Conservation (phyloP, 2,797 vertebrate species). For the Sus cebifrons region DNA sequence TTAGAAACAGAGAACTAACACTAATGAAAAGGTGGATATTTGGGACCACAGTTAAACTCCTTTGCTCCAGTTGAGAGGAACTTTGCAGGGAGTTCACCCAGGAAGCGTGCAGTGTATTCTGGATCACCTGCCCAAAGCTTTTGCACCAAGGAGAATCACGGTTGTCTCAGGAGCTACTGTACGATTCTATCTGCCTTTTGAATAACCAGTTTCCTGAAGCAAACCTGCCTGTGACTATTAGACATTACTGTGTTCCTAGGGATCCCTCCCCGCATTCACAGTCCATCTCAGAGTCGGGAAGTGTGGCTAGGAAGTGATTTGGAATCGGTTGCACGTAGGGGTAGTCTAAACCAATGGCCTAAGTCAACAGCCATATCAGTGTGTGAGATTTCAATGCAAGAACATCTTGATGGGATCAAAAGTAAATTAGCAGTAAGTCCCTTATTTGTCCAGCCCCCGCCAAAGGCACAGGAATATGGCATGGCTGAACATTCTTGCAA, state of each 20-base stretch:
- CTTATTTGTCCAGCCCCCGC: conserved; percentile 36
- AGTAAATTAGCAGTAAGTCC: conserved; percentile 52
- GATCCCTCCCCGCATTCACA: background rate
- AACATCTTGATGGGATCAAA: conserved; percentile 45
- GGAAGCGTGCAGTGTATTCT: conserved; percentile 45
- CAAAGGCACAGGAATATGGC: conserved; percentile 18
- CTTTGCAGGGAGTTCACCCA: conserved; percentile 73
- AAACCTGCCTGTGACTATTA: conserved; percentile 29
- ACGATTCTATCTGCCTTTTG: conserved; percentile 50
- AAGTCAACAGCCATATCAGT: conserved; percentile 12
- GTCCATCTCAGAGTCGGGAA: conserved; percentile 17
- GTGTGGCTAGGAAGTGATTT: conserved; percentile 38
- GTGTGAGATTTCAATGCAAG: background rate
- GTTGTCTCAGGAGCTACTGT: conserved; percentile 68
- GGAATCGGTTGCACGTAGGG: background rate
- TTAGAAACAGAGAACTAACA: conserved; percentile 73
- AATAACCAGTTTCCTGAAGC: conserved; percentile 56
- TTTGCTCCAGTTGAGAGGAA: conserved; percentile 76
- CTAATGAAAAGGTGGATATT: conserved; percentile 78
- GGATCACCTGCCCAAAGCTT: conserved; percentile 21
- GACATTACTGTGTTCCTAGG: background rate
- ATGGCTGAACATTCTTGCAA: background rate
- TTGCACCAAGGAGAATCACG: conserved; percentile 62
- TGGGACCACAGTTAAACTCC: conserved; percentile 77
- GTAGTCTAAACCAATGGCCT: background rate